phyloP scores from a whole-genome alignment of 2,888 invertebrate genomes.

The Euclidia mi region DNA sequence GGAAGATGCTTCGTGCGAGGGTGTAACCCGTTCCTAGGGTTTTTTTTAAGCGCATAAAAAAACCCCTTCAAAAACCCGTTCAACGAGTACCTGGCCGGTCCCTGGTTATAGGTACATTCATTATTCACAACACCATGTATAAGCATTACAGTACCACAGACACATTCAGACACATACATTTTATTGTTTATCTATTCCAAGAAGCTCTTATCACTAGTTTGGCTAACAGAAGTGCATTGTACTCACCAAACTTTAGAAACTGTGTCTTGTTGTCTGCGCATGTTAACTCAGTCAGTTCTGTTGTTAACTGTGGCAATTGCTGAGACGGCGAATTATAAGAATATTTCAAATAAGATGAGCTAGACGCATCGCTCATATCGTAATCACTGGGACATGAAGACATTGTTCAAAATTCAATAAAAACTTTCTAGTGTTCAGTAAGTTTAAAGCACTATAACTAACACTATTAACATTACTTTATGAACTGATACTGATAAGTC shows the following conservation, averaged over 20 bases:
- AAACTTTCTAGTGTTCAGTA: no score
- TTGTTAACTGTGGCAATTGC: slow-evolving; percentile 77
- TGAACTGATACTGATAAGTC: neutral
- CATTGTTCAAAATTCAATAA: slow-evolving; percentile 43
- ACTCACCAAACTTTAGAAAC: slow-evolving; percentile 54
- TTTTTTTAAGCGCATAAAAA: no score
- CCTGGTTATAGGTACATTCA: no score
- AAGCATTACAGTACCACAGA: neutral
- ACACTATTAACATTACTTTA: neutral
- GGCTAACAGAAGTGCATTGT: slow-evolving; percentile 7
- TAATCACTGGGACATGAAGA: slow-evolving; percentile 71
- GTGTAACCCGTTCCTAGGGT: no score
- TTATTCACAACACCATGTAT: no score
- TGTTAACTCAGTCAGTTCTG: slow-evolving; percentile 69
- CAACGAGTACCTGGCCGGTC: no score
- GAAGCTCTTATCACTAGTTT: slow-evolving; percentile 18
- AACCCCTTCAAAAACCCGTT: no score
- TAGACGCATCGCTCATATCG: slow-evolving; percentile 76
- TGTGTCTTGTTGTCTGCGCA: slow-evolving; percentile 63
- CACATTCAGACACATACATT: neutral
- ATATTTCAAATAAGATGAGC: slow-evolving; percentile 67
- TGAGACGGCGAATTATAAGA: slow-evolving; percentile 80
- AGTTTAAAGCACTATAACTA: slow-evolving; percentile 9
- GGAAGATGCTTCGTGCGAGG: no score
- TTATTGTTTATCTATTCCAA: slow-evolving; percentile 13